Base-by-base conservation (phyloP, 2,888 invertebrate species). In the Chouioia cunea region DNA sequence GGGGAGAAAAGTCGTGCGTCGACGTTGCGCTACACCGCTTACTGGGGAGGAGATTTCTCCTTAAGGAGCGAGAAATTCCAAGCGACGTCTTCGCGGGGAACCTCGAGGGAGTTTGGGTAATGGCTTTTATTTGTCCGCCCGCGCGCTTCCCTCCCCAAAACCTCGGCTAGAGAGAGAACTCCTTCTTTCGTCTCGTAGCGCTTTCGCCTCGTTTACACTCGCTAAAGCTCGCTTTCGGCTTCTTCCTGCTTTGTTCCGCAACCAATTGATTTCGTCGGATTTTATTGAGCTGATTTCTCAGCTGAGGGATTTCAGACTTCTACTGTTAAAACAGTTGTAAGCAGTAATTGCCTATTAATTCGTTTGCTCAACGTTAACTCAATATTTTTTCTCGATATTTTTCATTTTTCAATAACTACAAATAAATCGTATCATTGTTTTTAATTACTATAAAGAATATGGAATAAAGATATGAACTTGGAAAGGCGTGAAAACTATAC, bases 111-210 rank as follows among this genome's bases (percentile, higher is more conserved):
- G 71, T 68, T 64, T 82, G 84, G 81, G 82, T 84, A 85, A 85
- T 85, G 83, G 84, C 74, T 84, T 84, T 84, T 83, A 83, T 83
- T 82, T 82, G 83, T 83, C 79, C 79, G 78, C 79, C 74, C 77
- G 53, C 60, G 12, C 4, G 6, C 10, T 43, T 73, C 66, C 66
- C 65, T 36, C 6, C 36, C 36, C 12, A 36, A 36, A 36, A 36
- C 36, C 36, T 36, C 36, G 36, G 10, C 36, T 10, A 10, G 6
- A 10, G 36, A 59, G 74, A 70, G 70, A 74, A 73, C 70, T 64
- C 48, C 50, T 48, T 73, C 64, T 62, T 62, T 64, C 50, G 0
- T 18, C 22, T 8, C 23, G 6, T 56, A 16, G 27, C 16, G 44
- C 10, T 68, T 54, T 23, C 15, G 16, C 23, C 44, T 53, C 46